Percentiles rank a stretch among this genome's conserved stretches.
phyloP scores from a whole-genome alignment of 2,113 vertebrate genomes.

The Calyptomena viridis region DNA sequence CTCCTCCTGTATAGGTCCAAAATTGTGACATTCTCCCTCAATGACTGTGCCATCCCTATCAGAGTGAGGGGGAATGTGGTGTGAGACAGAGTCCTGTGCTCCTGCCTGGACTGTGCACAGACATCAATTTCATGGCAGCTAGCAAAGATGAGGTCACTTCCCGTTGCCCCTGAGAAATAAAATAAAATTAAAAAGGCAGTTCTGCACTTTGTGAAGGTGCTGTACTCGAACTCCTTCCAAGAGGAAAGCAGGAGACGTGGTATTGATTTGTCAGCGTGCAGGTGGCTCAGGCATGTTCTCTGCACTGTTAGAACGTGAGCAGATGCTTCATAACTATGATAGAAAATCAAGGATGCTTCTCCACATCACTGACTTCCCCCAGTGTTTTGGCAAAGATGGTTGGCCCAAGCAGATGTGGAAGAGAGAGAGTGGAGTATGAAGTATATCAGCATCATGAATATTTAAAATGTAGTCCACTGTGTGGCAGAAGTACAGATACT shows the following conservation, averaged over 20 bases:
- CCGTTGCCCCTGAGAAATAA: neutral
- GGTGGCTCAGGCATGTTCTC: neutral
- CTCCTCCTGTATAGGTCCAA: neutral
- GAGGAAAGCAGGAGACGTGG: neutral
- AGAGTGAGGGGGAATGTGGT: neutral
- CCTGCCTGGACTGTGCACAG: neutral
- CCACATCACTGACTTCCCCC: neutral
- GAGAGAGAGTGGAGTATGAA: neutral
- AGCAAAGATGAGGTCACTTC: neutral
- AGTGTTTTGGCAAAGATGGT: constrained; percentile 7
- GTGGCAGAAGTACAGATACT: neutral
- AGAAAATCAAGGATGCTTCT: constrained; percentile 14
- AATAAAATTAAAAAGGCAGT: neutral
- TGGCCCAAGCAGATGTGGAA: constrained; percentile 31
- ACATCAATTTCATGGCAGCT: neutral
- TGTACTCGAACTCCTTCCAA: neutral
- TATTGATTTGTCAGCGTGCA: neutral
- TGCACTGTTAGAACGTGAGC: neutral
- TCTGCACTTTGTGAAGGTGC: neutral
- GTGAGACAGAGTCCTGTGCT: neutral
- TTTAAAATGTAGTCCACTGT: neutral
- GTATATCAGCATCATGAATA: neutral
- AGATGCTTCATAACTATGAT: neutral
- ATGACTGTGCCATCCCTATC: neutral
- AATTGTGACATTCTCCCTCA: neutral